These are phyloP conservation scores for Scaptodrosophila latifasciaeformis DNA, from an alignment of 2,888 invertebrate genomes.

Conservation along the genomic window DNA sequence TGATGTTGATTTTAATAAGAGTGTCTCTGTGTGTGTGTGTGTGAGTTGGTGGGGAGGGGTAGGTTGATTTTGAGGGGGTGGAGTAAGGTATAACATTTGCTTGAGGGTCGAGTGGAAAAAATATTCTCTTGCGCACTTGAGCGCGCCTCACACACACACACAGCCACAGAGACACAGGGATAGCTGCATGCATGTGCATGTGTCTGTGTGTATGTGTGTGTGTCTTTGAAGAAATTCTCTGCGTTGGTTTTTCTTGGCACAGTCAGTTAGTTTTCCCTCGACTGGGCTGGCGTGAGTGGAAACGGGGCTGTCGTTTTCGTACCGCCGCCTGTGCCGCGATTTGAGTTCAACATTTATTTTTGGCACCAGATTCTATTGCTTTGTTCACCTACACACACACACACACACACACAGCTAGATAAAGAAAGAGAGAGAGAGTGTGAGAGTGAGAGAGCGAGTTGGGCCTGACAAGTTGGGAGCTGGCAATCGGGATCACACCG, in stretches of 20 bases:
- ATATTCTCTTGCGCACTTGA: constrained; percentile 41
- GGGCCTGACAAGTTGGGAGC: not conserved
- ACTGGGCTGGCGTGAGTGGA: constrained; percentile 4
- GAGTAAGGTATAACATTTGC: no score
- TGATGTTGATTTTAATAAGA: no score
- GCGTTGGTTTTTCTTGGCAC: constrained; percentile 65
- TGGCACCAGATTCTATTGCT: constrained; percentile 48
- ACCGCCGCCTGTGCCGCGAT: constrained; percentile 40
- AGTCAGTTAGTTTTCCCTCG: constrained; percentile 45
- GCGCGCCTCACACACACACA: constrained; percentile 35
- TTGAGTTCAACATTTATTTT: constrained; percentile 67
- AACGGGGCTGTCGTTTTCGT: constrained; percentile 4
- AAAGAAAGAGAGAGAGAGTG: constrained; percentile 12
- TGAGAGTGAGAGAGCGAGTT: no score
- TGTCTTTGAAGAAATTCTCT: constrained; percentile 37
- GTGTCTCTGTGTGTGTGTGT: no score
- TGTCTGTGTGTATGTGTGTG: constrained; percentile 1
- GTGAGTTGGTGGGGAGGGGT: no score
- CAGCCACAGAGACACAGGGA: not conserved
- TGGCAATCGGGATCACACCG: constrained; percentile 50
- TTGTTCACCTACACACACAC: constrained; percentile 11
- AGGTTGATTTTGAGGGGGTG: no score
- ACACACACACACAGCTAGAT: constrained; percentile 2
- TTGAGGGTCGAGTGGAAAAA: constrained; percentile 11
- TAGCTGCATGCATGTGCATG: constrained; percentile 1